Conservation (phyloP, 2,113 vertebrate genomes). For the Alaudala cheleensis region DNA sequence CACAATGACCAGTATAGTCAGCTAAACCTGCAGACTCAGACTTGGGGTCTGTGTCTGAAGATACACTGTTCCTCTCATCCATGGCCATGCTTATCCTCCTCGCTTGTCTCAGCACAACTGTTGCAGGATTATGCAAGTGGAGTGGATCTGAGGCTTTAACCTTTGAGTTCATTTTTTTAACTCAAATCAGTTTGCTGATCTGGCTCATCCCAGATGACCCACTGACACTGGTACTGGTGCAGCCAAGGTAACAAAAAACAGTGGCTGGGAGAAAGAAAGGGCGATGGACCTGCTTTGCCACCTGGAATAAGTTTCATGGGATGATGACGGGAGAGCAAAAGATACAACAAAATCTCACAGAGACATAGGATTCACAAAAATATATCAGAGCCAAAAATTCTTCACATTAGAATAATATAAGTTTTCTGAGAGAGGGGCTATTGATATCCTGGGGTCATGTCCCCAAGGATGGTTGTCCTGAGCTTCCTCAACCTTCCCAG, state of each 20-base stretch:
- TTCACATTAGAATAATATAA: not conserved
- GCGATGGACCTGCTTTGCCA: not conserved
- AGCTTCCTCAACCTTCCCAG: not conserved
- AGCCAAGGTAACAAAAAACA: not conserved
- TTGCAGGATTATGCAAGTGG: not conserved
- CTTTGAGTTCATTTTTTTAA: not conserved
- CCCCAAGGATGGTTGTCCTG: not conserved
- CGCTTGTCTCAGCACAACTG: not conserved
- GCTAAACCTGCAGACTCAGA: not conserved
- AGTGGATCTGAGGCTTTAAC: not conserved
- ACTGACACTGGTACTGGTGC: rapidly evolving
- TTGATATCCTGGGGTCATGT: not conserved
- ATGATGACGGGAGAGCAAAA: not conserved
- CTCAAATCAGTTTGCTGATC: not conserved
- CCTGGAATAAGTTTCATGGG: not conserved
- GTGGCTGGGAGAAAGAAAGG: not conserved
- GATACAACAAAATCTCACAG: not conserved
- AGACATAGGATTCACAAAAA: not conserved
- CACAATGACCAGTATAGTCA: rapidly evolving
- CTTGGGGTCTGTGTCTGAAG: not conserved
- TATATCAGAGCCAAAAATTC: not conserved
- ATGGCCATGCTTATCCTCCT: not conserved
- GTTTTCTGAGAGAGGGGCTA: not conserved
- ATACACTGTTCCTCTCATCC: not conserved
- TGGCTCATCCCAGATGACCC: not conserved